phyloP scores from a whole-genome alignment of 2,888 invertebrate species.

The Vesta saturnalis region DNA sequence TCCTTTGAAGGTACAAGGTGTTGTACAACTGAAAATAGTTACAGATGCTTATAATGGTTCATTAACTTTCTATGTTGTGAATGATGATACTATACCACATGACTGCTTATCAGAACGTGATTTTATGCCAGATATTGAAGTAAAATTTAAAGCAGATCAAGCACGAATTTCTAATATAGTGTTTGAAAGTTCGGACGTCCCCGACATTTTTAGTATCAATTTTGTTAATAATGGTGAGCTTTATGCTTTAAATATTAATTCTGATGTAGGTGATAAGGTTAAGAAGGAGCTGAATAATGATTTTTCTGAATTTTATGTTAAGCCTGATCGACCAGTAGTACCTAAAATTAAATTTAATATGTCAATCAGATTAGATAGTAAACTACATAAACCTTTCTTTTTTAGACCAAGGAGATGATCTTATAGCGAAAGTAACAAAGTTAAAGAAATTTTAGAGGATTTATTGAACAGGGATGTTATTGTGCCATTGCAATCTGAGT shows the following conservation, averaged over 20 bases:
- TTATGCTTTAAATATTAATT: conserved; percentile 3
- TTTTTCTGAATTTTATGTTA: conserved; percentile 9
- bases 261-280: not conserved
- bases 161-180: too few relatives aligned
- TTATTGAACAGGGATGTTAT: conserved; percentile 32
- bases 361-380: conserved; percentile 1
- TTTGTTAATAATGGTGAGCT: not conserved
- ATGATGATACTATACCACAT: too few relatives aligned
- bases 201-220: not conserved
- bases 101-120: too few relatives aligned
- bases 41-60: too few relatives aligned
- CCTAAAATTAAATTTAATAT: conserved; percentile 6
- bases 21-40: too few relatives aligned
- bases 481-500: conserved; percentile 7
- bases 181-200: not conserved
- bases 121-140: too few relatives aligned
- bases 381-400: conserved; percentile 11
- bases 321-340: not conserved
- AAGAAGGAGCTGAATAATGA: not conserved
- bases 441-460: conserved; percentile 30
- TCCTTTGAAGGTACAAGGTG: too few relatives aligned
- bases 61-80: too few relatives aligned
- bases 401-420: conserved; percentile 28
- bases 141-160: too few relatives aligned
- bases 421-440: conserved; percentile 19